phyloP scores from a whole-genome alignment of 2,113 vertebrate genomes.

The Rhabdornis inornatus region DNA sequence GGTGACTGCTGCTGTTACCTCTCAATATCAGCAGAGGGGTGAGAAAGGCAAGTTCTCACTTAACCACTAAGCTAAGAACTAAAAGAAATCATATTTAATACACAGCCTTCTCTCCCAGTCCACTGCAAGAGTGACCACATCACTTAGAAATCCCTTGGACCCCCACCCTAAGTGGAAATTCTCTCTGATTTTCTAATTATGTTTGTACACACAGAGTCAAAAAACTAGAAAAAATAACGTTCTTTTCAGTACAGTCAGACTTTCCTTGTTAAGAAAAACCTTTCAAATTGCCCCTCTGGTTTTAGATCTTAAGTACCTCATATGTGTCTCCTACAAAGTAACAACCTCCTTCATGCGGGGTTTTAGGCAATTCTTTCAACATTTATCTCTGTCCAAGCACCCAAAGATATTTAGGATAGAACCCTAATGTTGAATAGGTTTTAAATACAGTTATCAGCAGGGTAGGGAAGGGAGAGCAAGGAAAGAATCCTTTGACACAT shows the following conservation, averaged over 20 bases:
- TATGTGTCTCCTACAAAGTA: neutral
- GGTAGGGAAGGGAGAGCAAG: neutral
- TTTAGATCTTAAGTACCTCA: neutral
- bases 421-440: neutral
- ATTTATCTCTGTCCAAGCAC: neutral
- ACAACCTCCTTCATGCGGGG: rapidly evolving
- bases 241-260: neutral
- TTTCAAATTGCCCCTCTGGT: neutral
- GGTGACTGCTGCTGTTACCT: neutral
- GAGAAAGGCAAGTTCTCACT: neutral
- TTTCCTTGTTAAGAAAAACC: neutral
- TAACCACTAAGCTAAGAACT: neutral
- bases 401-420: neutral
- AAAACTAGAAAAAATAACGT: neutral
- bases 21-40: neutral
- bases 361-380: neutral
- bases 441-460: neutral
- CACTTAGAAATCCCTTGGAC: neutral
- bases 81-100: neutral
- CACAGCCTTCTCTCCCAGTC: neutral
- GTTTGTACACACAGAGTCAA: rapidly evolving
- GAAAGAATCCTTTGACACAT: neutral
- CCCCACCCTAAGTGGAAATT: neutral
- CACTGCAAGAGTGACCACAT: neutral
- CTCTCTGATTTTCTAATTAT: neutral